phyloP scores from a whole-genome alignment of 92 coral and sea anemone genomes.

The Zoanthus gigantus region DNA sequence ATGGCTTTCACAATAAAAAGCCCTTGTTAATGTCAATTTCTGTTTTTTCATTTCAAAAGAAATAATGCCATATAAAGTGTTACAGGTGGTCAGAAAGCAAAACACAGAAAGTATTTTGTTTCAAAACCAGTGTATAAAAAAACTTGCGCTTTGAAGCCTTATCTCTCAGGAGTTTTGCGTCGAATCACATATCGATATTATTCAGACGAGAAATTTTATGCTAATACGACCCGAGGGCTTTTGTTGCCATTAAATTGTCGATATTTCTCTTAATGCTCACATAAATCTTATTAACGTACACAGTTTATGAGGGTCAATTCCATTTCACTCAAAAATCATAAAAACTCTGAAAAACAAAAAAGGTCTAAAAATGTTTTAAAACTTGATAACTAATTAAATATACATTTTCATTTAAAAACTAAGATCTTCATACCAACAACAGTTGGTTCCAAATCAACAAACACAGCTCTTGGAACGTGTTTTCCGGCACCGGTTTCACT shows the following conservation, averaged over 20 bases:
- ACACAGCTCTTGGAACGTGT: conserved; percentile 94
- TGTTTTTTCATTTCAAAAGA: not conserved
- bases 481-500: conserved; percentile 98
- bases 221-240: conserved; percentile 3
- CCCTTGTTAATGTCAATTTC: not conserved
- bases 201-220: not conserved
- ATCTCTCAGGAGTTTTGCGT: not conserved
- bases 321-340: too few species aligned
- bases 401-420: too few species aligned
- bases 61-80: not conserved
- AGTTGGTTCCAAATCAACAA: conserved; percentile 96
- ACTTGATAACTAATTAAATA: too few species aligned
- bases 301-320: not conserved
- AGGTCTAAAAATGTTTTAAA: too few species aligned
- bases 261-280: not conserved
- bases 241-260: not conserved
- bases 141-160: too few species aligned
- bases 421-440: conserved; percentile 74
- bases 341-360: too few species aligned
- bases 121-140: not conserved
- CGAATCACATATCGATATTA: not conserved
- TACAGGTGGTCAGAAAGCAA: not conserved
- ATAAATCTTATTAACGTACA: not conserved
- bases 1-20: not conserved
- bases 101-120: not conserved